These are phyloP conservation scores for Actias luna DNA, from an alignment of 2,888 invertebrate species.

Conservation along the genomic window DNA sequence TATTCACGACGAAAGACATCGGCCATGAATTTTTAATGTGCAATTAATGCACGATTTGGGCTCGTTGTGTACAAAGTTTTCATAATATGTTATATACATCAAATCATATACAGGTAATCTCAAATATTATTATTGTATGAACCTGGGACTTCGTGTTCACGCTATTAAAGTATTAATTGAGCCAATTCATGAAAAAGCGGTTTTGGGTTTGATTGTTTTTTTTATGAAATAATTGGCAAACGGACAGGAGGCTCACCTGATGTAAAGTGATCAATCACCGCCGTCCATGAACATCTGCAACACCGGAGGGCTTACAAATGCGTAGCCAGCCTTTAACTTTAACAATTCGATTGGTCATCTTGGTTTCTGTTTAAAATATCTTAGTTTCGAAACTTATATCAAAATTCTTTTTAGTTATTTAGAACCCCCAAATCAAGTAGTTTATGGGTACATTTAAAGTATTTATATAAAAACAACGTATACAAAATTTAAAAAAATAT, in stretches of 20 bases:
- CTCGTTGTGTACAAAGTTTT: conserved; percentile 18
- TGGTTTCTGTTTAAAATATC: too few species aligned
- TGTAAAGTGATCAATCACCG: too few species aligned
- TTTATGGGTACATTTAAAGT: background rate
- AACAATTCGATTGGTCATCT: too few species aligned
- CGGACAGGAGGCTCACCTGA: too few species aligned
- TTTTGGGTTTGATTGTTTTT: too few species aligned
- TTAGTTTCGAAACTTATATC: background rate
- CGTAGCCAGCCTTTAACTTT: too few species aligned
- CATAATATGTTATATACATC: conserved; percentile 7
- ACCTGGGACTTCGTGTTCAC: background rate
- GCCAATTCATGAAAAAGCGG: too few species aligned
- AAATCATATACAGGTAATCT: conserved; percentile 4
- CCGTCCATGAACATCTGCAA: too few species aligned
- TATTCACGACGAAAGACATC: conserved; percentile 41
- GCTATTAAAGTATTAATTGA: background rate
- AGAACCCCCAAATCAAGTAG: background rate
- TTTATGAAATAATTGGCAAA: too few species aligned
- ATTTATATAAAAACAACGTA: background rate
- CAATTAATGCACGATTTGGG: conserved; percentile 32
- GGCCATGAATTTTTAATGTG: conserved; percentile 40
- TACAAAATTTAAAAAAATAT: too few species aligned
- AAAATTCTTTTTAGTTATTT: background rate
- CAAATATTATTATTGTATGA: background rate
- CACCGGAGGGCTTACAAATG: too few species aligned